Evolutionary conservation across 2,113 vertebrate species (phyloP).

Genomic region (Sylvietta virens): DNA sequence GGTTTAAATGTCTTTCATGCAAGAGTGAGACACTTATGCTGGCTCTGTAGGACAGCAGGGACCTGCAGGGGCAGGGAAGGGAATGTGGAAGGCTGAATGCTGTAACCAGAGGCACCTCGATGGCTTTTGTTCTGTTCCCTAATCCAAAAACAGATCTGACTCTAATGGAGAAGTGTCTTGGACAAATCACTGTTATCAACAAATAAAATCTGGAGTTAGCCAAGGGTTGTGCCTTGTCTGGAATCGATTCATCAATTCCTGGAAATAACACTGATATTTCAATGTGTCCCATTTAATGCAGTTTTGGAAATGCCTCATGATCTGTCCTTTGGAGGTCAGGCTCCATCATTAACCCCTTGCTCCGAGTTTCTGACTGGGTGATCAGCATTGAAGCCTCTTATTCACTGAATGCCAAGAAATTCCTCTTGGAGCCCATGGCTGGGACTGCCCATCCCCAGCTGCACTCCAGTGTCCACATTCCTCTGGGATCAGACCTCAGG

Average conservation of each 20-base stretch:
- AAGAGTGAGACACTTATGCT: background rate
- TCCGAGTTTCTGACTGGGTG: background rate
- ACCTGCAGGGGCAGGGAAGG: background rate
- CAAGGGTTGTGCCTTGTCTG: background rate
- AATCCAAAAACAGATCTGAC: background rate
- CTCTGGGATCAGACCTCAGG: background rate
- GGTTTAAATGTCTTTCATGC: background rate
- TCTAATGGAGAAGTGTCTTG: accelerated
- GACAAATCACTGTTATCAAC: background rate
- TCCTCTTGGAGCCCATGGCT: background rate
- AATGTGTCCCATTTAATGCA: background rate
- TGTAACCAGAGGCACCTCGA: background rate
- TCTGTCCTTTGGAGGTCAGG: background rate
- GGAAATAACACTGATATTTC: background rate
- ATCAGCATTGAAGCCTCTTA: background rate
- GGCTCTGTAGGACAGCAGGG: background rate
- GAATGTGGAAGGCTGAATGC: background rate
- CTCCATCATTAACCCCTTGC: background rate
- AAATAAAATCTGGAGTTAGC: background rate
- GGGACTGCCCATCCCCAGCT: accelerated
- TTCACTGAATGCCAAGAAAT: background rate
- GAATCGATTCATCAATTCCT: background rate
- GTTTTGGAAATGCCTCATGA: background rate
- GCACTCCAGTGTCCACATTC: background rate
- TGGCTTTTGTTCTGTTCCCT: background rate